Base-by-base conservation (phyloP, 2,888 invertebrate species). In the Heteropelma amictum region DNA sequence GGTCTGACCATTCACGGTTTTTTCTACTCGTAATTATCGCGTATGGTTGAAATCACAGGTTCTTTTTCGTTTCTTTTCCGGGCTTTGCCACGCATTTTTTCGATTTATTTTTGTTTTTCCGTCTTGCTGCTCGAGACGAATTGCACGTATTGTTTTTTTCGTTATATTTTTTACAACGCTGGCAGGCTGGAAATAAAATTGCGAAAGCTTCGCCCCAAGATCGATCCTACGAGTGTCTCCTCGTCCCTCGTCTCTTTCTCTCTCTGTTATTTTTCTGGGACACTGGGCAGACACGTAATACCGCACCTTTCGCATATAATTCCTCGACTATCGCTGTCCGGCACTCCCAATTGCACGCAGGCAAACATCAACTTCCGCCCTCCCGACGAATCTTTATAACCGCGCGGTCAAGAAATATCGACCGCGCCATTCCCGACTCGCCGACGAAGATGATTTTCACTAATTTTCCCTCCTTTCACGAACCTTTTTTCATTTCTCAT, bases 261-360 rank as follows among this genome's bases (percentile, higher is more conserved):
- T 69, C 67, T 54, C 49, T 40, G 26, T 54, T 17, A n/a, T n/a
- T 30, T 53, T 53, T 23, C 47, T 47, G 14, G 64, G 67, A 68
- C 68, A 56, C 58, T 69, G 74, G 64, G 35, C 64, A 64, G 64
- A 64, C 33, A 60, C 47, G 53, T 60, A n/a, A n/a, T n/a, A 58
- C 64, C 69, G 47, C 64, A 56, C 65, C 63, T 65, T 67, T 51
- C 56, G 54, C 51, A 35, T n/a, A 26, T 33, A 33, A 26, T 42
- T 68, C 60, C 21, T 30, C 26, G 45, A 26, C 65, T 53, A 30
- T 19, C 54, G 35, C 65, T 53, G 33, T 19, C 54, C 17, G 75
- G 67, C 75, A 53, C 75, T 75, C 71, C 75, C 75, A 71, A 67
- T 71, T 68, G 67, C 75, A 75, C 71, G 75, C 75, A 63, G 67